A percentile compares a stretch with the other conserved stretches of the same genome.
These are phyloP conservation scores for Vanessa tameamea DNA, from an alignment of 1,140 invertebrate genomes.

Conservation along the genomic window DNA sequence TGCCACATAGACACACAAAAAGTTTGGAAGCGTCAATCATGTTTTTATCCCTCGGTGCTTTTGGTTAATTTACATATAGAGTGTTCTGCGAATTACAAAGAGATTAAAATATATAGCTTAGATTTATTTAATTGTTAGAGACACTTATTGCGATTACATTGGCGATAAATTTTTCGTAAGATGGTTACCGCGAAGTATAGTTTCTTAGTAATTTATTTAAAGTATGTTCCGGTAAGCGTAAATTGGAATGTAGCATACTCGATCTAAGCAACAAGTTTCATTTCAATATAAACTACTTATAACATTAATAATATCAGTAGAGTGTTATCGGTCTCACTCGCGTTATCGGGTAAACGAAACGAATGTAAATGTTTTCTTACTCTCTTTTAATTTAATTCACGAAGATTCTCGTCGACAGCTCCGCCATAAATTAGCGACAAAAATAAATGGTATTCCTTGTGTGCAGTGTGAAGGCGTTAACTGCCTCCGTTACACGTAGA, in stretches of 20 bases:
- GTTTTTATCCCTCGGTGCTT: constrained; percentile 58
- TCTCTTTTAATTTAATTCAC: neutral
- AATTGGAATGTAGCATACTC: too few relatives aligned
- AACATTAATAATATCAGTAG: too few relatives aligned
- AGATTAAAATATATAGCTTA: constrained; percentile 1
- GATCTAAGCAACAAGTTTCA: too few relatives aligned
- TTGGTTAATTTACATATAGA: constrained; percentile 71
- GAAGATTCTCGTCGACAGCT: constrained; percentile 1
- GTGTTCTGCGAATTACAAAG: constrained; percentile 56
- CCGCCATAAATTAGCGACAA: constrained; percentile 58
- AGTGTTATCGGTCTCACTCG: too few relatives aligned
- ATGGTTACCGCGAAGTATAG: too few relatives aligned
- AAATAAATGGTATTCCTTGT: constrained; percentile 38
- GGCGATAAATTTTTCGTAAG: too few relatives aligned
- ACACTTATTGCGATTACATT: too few relatives aligned
- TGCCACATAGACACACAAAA: constrained; percentile 43
- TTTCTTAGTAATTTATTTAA: too few relatives aligned
- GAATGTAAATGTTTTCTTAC: too few relatives aligned
- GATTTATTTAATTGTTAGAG: neutral
- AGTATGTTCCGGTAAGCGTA: too few relatives aligned
- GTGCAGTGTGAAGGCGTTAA: constrained; percentile 50
- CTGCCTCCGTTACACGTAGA: constrained; percentile 39
- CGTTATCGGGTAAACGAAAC: neutral
- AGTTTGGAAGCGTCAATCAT: constrained; percentile 54
- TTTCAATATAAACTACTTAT: too few relatives aligned